A percentile compares a stretch with the other conserved stretches of the same genome.
Conservation (phyloP, 2,797 vertebrate genomes). For the Mycteria americana region DNA sequence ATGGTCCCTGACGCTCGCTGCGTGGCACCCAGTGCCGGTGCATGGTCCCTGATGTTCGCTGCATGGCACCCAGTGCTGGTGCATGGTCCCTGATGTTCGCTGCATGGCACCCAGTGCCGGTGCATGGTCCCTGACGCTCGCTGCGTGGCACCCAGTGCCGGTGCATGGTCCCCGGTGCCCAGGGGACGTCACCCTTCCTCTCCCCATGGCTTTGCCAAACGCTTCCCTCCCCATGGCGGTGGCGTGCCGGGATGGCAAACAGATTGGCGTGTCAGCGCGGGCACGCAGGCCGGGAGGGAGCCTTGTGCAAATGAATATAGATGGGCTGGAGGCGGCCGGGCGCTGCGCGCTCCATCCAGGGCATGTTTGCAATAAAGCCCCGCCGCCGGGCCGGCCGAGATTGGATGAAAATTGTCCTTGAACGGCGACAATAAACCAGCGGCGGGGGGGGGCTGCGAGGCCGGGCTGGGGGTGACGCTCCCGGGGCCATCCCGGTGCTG, state of each 20-base stretch:
- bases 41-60: no score
- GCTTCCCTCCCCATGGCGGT: not conserved
- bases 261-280: not conserved
- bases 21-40: not conserved
- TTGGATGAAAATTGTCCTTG: constrained; percentile 51
- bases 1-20: not conserved
- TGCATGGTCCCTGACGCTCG: accelerated
- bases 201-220: not conserved
- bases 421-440: not conserved
- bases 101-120: not conserved
- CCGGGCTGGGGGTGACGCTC: not conserved
- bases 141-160: not conserved
- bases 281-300: not conserved
- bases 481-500: no score
- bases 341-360: not conserved
- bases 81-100: accelerated
- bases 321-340: not conserved
- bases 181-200: not conserved
- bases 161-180: no score
- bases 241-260: not conserved
- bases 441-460: not conserved
- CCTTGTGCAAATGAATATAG: constrained; percentile 25
- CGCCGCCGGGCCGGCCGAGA: not conserved
- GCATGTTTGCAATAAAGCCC: not conserved
- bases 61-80: not conserved